Percentiles rank a stretch among this genome's conserved stretches.
phyloP scores from a whole-genome alignment of 2,888 invertebrate genomes.

The Volucella zonaria region DNA sequence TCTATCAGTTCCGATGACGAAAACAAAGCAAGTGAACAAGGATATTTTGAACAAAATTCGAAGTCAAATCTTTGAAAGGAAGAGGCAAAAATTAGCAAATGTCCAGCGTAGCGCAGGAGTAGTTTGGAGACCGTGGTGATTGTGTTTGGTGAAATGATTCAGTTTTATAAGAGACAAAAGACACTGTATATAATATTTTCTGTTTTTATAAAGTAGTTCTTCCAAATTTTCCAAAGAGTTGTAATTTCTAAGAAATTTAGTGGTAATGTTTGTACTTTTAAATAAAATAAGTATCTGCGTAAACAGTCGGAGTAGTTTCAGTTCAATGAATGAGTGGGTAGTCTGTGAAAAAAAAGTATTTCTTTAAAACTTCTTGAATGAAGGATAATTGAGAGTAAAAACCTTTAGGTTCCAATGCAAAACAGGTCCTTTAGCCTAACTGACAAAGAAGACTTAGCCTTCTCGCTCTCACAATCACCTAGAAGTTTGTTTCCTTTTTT shows the following conservation, averaged over 20 bases:
- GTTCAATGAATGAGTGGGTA: too few relatives aligned
- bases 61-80: conserved; percentile 80
- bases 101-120: conserved; percentile 76
- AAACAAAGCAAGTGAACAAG: conserved; percentile 75
- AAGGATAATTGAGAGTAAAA: too few relatives aligned
- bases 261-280: conserved; percentile 38
- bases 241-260: conserved; percentile 68
- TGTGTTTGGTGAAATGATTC: neutral
- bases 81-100: conserved; percentile 78
- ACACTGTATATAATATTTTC: conserved; percentile 56
- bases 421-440: too few relatives aligned
- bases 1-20: neutral
- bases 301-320: neutral
- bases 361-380: too few relatives aligned
- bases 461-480: too few relatives aligned
- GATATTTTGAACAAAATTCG: conserved; percentile 80
- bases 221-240: conserved; percentile 72
- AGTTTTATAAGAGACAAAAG: conserved; percentile 34
- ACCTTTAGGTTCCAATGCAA: too few relatives aligned
- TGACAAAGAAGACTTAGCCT: too few relatives aligned
- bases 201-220: conserved; percentile 49
- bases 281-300: conserved; percentile 21
- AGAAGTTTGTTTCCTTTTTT: too few relatives aligned
- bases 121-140: conserved; percentile 81
- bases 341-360: too few relatives aligned